A percentile compares a stretch with the other conserved stretches of the same genome.
Evolutionary conservation across 1,140 invertebrate genomes (phyloP).

Genomic region (Melitaea cinxia): DNA sequence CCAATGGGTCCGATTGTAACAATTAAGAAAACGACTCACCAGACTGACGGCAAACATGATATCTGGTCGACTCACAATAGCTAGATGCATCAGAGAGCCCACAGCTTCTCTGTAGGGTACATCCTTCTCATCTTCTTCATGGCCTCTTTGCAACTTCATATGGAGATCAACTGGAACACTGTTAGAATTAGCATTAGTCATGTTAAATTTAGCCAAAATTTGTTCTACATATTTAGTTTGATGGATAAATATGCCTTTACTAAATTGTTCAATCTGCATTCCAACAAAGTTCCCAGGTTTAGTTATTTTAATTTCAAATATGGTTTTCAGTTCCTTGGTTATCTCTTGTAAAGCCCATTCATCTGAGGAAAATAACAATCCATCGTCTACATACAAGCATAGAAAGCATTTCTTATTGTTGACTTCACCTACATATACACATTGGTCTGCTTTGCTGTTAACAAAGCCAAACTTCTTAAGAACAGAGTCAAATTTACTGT

Average conservation of each 20-base stretch:
- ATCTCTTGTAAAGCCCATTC: slow-evolving; percentile 32
- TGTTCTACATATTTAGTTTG: slow-evolving; percentile 39
- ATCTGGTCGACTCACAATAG: no score
- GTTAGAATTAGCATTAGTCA: no score
- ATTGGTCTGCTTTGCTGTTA: slow-evolving; percentile 54
- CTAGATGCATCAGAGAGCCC: no score
- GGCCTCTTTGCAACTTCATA: no score
- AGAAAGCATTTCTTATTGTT: slow-evolving; percentile 51
- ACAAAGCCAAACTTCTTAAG: slow-evolving; percentile 57
- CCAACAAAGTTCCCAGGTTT: slow-evolving; percentile 34
- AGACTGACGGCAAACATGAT: no score
- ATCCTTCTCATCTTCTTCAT: no score
- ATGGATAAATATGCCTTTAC: slow-evolving; percentile 15
- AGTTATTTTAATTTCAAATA: slow-evolving; percentile 34
- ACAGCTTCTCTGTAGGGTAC: no score
- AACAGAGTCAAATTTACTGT: slow-evolving; percentile 47
- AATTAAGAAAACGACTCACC: no score
- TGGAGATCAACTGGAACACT: no score
- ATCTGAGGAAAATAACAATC: slow-evolving; percentile 47
- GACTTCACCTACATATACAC: slow-evolving; percentile 53
- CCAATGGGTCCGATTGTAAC: no score
- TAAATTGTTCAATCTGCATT: slow-evolving; percentile 29
- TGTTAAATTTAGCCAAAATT: slow-evolving; percentile 35
- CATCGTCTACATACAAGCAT: slow-evolving; percentile 79
- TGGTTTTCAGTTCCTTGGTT: slow-evolving; percentile 44